These are phyloP conservation scores for Chrysaora quinquecirrha DNA, from an alignment of 30 jellyfish, hydroid and myxozoan genomes.

Conservation along the genomic window DNA sequence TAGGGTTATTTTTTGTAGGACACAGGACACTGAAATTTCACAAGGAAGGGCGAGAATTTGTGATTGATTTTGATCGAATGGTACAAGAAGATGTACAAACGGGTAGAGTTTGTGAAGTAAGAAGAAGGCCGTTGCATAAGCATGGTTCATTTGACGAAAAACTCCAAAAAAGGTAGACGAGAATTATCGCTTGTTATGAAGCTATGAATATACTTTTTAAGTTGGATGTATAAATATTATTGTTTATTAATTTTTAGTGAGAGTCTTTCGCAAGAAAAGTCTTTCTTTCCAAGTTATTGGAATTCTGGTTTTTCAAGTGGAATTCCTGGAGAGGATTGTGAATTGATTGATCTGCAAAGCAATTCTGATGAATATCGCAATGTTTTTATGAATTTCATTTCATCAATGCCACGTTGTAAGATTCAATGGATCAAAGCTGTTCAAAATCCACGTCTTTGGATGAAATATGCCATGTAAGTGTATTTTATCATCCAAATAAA, in stretches of 20 bases:
- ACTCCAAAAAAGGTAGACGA: too few relatives aligned
- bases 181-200: too few relatives aligned
- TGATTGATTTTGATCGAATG: conserved; percentile 42
- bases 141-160: too few relatives aligned
- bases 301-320: conserved; percentile 13
- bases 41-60: conserved; percentile 1
- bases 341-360: conserved; percentile 12
- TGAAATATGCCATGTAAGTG: conserved; percentile 67
- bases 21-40: conserved; percentile 21
- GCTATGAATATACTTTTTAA: too few relatives aligned
- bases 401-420: conserved; percentile 8
- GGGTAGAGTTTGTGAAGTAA: background rate
- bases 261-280: conserved; percentile 10
- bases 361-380: conserved; percentile 31
- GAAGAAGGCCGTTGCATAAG: conserved; percentile 50
- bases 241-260: too few relatives aligned
- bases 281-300: conserved; percentile 64
- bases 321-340: conserved; percentile 39
- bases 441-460: conserved; percentile 77
- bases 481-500: background rate
- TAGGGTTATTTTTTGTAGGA: conserved; percentile 9
- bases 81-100: conserved; percentile 27
- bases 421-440: conserved; percentile 56
- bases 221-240: too few relatives aligned
- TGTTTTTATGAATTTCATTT: conserved; percentile 1